Evolutionary conservation across 2,113 vertebrate genomes (phyloP).

Genomic region (Cichladusa arquata): DNA sequence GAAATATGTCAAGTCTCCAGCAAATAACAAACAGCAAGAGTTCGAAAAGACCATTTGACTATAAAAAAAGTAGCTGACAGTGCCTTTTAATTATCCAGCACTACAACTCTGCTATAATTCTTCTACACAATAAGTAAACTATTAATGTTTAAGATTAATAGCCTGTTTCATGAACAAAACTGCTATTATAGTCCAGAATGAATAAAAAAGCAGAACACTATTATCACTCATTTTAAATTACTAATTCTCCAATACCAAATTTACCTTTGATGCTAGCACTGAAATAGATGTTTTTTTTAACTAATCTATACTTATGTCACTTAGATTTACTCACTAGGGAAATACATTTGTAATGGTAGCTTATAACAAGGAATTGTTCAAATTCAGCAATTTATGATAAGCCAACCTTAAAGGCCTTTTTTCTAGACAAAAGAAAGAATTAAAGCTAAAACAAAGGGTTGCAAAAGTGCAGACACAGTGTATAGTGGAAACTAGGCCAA

Average conservation of each 20-base stretch:
- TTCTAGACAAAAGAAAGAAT: background rate
- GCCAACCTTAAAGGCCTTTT: background rate
- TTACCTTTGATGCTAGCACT: background rate
- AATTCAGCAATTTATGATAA: background rate
- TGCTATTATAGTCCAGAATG: background rate
- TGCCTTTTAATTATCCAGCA: background rate
- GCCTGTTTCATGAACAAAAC: conserved; percentile 3
- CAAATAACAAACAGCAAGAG: background rate
- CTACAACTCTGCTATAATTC: background rate
- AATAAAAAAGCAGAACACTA: background rate
- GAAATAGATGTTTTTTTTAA: background rate
- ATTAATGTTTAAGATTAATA: conserved; percentile 22
- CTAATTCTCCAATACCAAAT: background rate
- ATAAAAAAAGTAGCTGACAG: background rate
- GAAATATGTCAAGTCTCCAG: background rate
- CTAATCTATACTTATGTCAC: background rate
- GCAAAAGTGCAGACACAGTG: background rate
- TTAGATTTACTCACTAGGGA: background rate
- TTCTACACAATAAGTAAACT: conserved; percentile 4
- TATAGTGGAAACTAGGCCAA: background rate
- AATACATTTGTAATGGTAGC: background rate
- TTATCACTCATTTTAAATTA: background rate
- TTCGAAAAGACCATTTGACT: background rate
- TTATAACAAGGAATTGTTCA: background rate
- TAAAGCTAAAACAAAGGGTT: background rate